These are phyloP conservation scores for Phyllostomus hastatus DNA, from an alignment of 2,113 vertebrate genomes.

Conservation along the genomic window DNA sequence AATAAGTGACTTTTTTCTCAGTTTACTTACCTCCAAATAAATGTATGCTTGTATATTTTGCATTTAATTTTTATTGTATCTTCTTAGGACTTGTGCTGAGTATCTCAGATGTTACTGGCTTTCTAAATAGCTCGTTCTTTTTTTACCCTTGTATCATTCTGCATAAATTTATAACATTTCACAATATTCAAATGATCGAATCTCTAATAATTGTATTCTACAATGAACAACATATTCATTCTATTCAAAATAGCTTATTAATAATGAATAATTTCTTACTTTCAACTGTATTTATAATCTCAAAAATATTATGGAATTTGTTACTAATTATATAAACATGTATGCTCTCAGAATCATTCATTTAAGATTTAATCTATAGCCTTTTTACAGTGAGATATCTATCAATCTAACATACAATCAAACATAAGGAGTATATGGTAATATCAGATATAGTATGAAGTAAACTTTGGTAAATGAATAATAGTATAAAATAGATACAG, in stretches of 20 bases:
- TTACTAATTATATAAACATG: background rate
- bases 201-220: slow-evolving; percentile 29
- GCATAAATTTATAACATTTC: slow-evolving; percentile 41
- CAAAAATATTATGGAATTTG: slow-evolving; percentile 35
- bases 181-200: slow-evolving; percentile 14
- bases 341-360: slow-evolving; percentile 38
- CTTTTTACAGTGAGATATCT: slow-evolving; percentile 7
- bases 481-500: background rate
- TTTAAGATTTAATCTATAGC: slow-evolving; percentile 44
- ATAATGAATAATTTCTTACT: slow-evolving; percentile 49
- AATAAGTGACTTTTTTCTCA: background rate
- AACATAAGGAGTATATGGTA: background rate
- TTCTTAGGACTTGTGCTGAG: background rate
- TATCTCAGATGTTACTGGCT: background rate
- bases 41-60: background rate
- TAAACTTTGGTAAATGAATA: background rate
- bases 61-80: background rate
- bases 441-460: background rate
- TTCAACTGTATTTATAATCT: slow-evolving; percentile 45
- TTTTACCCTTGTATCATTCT: background rate
- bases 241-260: slow-evolving; percentile 31
- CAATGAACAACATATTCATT: slow-evolving; percentile 10
- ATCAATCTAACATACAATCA: background rate
- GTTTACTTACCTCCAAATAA: background rate
- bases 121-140: background rate